Evolutionary conservation across 2,888 invertebrate genomes (phyloP), one percentile per base, ranked within the genome.

Genomic region (Melinopterus prodromus): DNA sequence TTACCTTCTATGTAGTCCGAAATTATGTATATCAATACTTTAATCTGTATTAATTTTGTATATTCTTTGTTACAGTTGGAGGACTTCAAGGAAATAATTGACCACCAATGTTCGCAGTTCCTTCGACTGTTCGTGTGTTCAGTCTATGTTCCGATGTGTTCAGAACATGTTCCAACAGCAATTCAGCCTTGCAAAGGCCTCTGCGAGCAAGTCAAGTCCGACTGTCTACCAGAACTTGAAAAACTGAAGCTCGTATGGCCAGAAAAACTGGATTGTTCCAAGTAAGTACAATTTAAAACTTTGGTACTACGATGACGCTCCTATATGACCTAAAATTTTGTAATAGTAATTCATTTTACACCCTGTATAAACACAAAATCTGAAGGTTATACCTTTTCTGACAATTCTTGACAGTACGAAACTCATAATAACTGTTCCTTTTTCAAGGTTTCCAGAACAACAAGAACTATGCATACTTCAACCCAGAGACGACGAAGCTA

Each of bases 61-160:
- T 26, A 26, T 84, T 81, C 86, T 81, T 88, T 86, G 84, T 92
- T 93, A 26, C 93, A 95, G 95, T 92, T 95, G 88, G 90, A 92
- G 81, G 90, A 92, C 81, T 94, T 95, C 89, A 90, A 93, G 86
- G 94, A 93, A 0, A 91, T 97, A 81, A 92, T 97, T 78, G 92
- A 95, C 84, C 94, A 94, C 86, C 94, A 94, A 77, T 97, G 97
- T 88, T 96, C 96, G 5, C 91, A 92, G 80, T 94, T 96, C 86
- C 92, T 96, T 71, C 93, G 95, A 84, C 95, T 98, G 89, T 94
- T 98, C 87, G 92, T 98, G 81, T 98, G 98, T 90, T 96, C 97
- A 15, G 94, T 97, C 78, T 96, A 96, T 89, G 95, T 96, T 9
- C 98, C 98, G 69, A 94, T 98, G 88, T 98, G 98, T 90, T 96